Percentiles rank a stretch among this genome's conserved stretches.
phyloP scores from a whole-genome alignment of 1,140 invertebrate species.

The Calephelis virginiensis region DNA sequence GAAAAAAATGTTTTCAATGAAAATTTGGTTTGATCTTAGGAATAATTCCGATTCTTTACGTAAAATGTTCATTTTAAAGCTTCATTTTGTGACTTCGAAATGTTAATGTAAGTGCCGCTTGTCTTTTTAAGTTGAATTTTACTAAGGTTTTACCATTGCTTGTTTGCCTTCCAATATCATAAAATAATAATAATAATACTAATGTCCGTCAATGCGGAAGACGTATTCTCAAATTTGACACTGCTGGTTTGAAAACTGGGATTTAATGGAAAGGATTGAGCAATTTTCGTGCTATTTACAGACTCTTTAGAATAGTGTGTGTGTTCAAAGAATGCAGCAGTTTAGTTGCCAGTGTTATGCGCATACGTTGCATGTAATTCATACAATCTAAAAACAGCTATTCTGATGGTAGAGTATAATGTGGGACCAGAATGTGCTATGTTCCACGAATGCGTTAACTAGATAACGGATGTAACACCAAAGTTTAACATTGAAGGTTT shows the following conservation, averaged over 20 bases:
- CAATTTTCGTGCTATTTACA: neutral
- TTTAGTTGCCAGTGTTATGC: conserved; percentile 21
- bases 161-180: too few species aligned
- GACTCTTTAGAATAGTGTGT: neutral
- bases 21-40: too few species aligned
- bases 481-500: neutral
- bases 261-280: neutral
- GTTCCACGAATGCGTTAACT: conserved; percentile 2
- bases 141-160: too few species aligned
- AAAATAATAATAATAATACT: too few species aligned
- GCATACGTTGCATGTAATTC: conserved; percentile 17
- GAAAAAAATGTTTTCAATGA: too few species aligned
- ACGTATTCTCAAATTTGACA: neutral
- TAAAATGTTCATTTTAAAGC: too few species aligned
- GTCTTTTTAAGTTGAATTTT: too few species aligned
- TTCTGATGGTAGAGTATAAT: conserved; percentile 22
- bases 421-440: neutral
- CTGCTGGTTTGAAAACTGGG: neutral
- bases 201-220: too few species aligned
- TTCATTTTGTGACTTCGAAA: too few species aligned
- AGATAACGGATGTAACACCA: neutral
- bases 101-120: too few species aligned
- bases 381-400: conserved; percentile 36
- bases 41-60: too few species aligned
- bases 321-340: conserved; percentile 5